phyloP scores from a whole-genome alignment of 2,797 vertebrate genomes.

The Danio choprae region DNA sequence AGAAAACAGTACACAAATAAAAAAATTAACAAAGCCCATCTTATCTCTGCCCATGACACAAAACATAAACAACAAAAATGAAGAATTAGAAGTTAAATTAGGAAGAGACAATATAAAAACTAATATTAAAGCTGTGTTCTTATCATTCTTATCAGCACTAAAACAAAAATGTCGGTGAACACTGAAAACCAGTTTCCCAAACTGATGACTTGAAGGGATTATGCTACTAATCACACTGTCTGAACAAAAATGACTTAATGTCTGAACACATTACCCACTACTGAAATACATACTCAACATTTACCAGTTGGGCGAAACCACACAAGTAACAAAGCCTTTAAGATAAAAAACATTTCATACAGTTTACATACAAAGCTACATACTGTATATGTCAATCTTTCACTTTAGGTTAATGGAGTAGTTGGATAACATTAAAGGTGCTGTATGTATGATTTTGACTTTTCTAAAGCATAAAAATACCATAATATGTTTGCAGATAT shows the following conservation, averaged over 20 bases:
- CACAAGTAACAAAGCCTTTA: neutral
- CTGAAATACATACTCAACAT: neutral
- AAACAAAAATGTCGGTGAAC: neutral
- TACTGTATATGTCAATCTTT: neutral
- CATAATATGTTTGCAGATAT: no score
- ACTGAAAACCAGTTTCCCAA: neutral
- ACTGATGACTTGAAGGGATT: neutral
- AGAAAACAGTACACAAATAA: no score
- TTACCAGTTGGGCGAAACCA: neutral
- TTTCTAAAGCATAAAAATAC: no score
- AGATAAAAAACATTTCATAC: neutral
- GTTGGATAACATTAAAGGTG: neutral
- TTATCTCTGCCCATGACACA: neutral
- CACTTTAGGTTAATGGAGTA: neutral
- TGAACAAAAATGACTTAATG: slow-evolving; percentile 8
- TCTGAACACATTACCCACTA: slow-evolving; percentile 16
- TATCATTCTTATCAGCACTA: neutral
- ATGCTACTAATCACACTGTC: slow-evolving; percentile 11
- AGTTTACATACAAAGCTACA: neutral
- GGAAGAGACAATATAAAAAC: neutral
- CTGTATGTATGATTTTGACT: no score
- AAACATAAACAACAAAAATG: neutral
- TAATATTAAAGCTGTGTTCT: neutral
- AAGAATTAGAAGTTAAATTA: neutral
- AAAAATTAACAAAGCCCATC: no score